Evolutionary conservation across 1,140 invertebrate genomes (phyloP).

Genomic region (Drosophila azteca): DNA sequence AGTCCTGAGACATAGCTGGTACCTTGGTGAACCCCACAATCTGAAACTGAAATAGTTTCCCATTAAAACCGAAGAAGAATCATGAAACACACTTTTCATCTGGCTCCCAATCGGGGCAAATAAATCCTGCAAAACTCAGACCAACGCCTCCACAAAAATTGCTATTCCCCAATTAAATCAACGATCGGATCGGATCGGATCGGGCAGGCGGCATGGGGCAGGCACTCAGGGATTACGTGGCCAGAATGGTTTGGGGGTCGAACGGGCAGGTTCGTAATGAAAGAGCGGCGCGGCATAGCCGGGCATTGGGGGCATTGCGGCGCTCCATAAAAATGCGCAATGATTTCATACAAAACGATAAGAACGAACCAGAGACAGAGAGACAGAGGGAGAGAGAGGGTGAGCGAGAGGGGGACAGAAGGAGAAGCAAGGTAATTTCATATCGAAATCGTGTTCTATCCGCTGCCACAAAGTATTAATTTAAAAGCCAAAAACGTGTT

Average conservation of each 20-base stretch:
- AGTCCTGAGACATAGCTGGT: too few species aligned
- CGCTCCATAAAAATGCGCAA: constrained; percentile 57
- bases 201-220: too few species aligned
- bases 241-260: too few species aligned
- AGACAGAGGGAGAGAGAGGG: constrained; percentile 12
- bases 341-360: constrained; percentile 78
- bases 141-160: constrained; percentile 34
- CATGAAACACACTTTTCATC: not conserved
- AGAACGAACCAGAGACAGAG: constrained; percentile 13
- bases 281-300: constrained; percentile 39
- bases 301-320: not conserved
- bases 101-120: not conserved
- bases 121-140: constrained; percentile 28
- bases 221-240: too few species aligned
- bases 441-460: constrained; percentile 76
- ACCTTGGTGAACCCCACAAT: too few species aligned
- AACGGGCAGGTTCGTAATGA: constrained; percentile 47
- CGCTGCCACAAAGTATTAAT: constrained; percentile 74
- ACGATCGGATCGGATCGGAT: constrained; percentile 27
- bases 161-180: constrained; percentile 36
- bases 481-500: constrained; percentile 77
- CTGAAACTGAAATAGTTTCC: too few species aligned
- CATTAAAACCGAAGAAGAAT: constrained; percentile 6
- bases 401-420: too few species aligned
- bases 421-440: constrained; percentile 67